Evolutionary conservation across 2,113 vertebrate species (phyloP), one percentile per base, ranked within the genome.

Genomic region (Lathamus discolor): DNA sequence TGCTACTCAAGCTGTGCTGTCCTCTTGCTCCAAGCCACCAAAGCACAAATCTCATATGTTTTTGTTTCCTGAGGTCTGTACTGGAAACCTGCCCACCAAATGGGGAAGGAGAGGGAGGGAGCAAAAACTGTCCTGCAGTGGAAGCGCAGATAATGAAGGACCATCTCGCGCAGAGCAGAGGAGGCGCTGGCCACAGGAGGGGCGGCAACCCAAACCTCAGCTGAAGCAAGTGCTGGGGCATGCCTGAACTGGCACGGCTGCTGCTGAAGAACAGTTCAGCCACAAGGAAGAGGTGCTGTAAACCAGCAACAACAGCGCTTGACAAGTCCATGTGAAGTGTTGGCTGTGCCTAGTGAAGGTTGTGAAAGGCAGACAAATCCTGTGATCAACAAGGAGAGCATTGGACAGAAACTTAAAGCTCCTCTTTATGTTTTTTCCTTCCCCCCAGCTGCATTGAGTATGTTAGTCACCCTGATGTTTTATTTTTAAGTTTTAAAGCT

Each of bases 91-190:
- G 52, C 24, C 41, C 1, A 2, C 64, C 46, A 29, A 43, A 43
- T 6, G 51, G 43, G 43, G 35, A 66, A 73, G 61, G 13, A 37
- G 29, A 55, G n/a, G 57, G 57, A 73, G 29, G 59, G 35, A 49
- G 35, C 6, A 33, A 82, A 81, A 62, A 6, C 28, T 2, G 7
- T 22, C 19, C 39, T 41, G 28, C 5, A 52, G 63, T 35, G n/a
- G 70, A 48, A 77, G 29, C 1, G 0, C 0, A 35, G 57, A 23
- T 7, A 35, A 37, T 37, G 1, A 76, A 41, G 63, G 41, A 18
- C 20, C 3, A 2, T 7, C 54, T 20, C 54, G 10, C 0, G 1
- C 46, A 17, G 39, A 48, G 63, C 44, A 23, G 43, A 51, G 37
- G 62, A 23, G 61, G 17, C 44, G 51, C 17, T 0, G 13, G 44